Base-by-base conservation (phyloP, 2,888 invertebrate genomes). In the Acleris laterana region DNA sequence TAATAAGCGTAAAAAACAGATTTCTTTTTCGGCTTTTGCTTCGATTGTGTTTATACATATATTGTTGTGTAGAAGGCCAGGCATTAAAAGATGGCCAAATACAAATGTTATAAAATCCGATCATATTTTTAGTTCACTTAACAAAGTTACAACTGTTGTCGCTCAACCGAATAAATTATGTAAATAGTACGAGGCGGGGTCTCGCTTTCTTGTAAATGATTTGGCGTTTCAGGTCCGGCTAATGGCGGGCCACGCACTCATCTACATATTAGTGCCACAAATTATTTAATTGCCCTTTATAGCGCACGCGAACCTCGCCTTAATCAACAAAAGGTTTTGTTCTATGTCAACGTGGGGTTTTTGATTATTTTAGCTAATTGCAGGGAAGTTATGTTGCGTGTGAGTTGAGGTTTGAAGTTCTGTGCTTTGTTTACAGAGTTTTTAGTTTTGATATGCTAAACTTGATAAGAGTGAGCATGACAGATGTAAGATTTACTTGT, bases 151-250 rank as follows among this genome's bases (percentile, higher is more conserved):
- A 83, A 78, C 74, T 66, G 70, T 81, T 73, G 72, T 72, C 52
- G 58, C 69, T 71, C 74, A 74, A 70, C 71, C 81, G 91, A 87
- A 91, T 91, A 92, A 91, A 91, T 91, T 92, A 92, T 91, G 91
- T 89, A 90, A 90, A 92, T 92, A 87, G 73, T 82, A 77, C 79
- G 79, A 86, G 87, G 87, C 82, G 85, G 87, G 86, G 83, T 88
- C 87, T 89, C 86, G 89, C 89, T 92, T 90, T 88, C 88, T 89
- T 86, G 88, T 89, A 90, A 90, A 91, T 90, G 89, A 87, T 89
- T 89, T 89, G 87, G 82, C 87, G 88, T 88, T 90, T 88, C 84
- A 79, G 79, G 79, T 83, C 80, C 65, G 65, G 55, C 50, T 89
- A 83, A 87, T 80, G 77, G 81, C 79, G 77, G 80, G 73, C 81